A percentile compares a stretch with the other conserved stretches of the same genome.
Evolutionary conservation across 2,797 vertebrate genomes (phyloP).

Genomic region (Hylomyscus alleni): DNA sequence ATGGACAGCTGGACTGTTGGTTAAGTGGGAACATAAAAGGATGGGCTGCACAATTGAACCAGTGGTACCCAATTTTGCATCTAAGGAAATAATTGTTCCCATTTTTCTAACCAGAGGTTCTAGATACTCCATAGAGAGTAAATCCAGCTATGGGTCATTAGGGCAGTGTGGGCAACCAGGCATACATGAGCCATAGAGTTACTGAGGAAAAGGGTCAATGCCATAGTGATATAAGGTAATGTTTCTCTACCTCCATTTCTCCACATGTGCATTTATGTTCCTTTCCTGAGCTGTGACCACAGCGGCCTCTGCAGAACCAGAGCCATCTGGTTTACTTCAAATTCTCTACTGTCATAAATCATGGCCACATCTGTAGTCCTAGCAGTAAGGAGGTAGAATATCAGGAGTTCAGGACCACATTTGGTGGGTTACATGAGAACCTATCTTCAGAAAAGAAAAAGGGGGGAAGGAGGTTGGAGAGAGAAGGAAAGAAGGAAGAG

Average conservation of each 20-base stretch:
- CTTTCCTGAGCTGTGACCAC: not conserved
- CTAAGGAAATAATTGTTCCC: not conserved
- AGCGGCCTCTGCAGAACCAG: not conserved
- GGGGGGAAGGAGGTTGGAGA: not conserved
- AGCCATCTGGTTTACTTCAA: not conserved
- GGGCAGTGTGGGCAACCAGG: not conserved
- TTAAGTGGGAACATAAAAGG: slow-evolving; percentile 11
- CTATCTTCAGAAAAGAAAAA: not conserved
- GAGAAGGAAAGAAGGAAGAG: not conserved
- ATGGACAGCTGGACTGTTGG: not conserved
- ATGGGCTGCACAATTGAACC: not conserved
- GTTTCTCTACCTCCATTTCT: not conserved
- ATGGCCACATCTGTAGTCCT: not conserved
- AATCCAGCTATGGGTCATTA: not conserved
- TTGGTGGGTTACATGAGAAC: not conserved
- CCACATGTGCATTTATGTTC: not conserved
- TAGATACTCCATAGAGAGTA: not conserved
- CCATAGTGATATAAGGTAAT: too few relatives aligned
- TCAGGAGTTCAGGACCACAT: not conserved
- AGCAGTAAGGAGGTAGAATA: not conserved
- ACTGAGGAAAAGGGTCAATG: not conserved
- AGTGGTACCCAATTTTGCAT: not conserved
- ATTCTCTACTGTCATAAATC: not conserved
- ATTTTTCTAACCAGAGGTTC: not conserved
- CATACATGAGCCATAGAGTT: not conserved